Evolutionary conservation across 2,113 vertebrate genomes (phyloP).

Genomic region (Salminus brasiliensis): DNA sequence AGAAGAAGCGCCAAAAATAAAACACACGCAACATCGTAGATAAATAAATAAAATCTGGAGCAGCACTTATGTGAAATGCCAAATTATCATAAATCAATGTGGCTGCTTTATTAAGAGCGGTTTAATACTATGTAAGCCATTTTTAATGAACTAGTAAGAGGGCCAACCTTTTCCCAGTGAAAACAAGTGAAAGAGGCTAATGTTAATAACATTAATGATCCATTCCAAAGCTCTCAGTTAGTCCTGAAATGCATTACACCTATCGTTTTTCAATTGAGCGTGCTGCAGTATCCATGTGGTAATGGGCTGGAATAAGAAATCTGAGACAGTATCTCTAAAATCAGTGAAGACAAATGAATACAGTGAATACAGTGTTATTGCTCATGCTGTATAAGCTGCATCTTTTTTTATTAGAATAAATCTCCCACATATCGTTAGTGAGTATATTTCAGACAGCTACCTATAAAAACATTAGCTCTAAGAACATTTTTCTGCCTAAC

Average conservation of each 20-base stretch:
- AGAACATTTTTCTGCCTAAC: not conserved
- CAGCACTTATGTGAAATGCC: constrained; percentile 14
- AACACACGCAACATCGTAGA: not conserved
- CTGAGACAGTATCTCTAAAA: not conserved
- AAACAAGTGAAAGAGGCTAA: constrained; percentile 27
- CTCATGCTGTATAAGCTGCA: not conserved
- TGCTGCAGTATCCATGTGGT: not conserved
- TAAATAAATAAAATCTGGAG: constrained; percentile 1
- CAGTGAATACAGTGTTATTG: too few relatives aligned
- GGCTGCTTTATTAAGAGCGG: constrained; percentile 8
- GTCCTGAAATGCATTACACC: not conserved
- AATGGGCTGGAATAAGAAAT: constrained; percentile 9
- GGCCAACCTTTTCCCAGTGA: constrained; percentile 35
- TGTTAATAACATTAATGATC: constrained; percentile 29
- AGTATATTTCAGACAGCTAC: constrained; percentile 24
- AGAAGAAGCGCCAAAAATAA: constrained; percentile 1
- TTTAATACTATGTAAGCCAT: constrained; percentile 20
- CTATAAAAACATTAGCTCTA: constrained; percentile 38
- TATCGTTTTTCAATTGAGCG: not conserved
- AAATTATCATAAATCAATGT: constrained; percentile 40
- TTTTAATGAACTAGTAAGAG: constrained; percentile 46
- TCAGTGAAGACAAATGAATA: not conserved
- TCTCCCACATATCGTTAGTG: constrained; percentile 33
- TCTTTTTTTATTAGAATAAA: not conserved
- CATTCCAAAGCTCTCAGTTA: constrained; percentile 1